These are phyloP conservation scores for Drosophila nr. medialis DNA, from an alignment of 2,888 invertebrate species.

Conservation along the genomic window DNA sequence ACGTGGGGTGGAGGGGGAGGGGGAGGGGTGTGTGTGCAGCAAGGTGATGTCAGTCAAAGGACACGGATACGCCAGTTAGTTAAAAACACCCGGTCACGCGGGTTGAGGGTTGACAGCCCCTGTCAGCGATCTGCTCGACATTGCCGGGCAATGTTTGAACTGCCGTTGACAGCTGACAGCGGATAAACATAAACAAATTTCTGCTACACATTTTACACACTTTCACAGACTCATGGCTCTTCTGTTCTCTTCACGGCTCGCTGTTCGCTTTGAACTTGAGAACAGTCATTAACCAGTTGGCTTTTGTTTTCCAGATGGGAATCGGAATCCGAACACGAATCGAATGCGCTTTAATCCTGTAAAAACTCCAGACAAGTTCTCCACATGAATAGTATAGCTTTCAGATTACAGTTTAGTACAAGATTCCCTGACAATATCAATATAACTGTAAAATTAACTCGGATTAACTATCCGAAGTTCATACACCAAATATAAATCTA, in stretches of 20 bases:
- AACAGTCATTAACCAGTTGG: neutral
- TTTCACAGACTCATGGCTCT: slow-evolving; percentile 2
- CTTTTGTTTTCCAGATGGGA: neutral
- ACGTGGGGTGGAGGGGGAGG: too few species aligned
- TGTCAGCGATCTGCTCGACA: slow-evolving; percentile 29
- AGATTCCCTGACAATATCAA: neutral
- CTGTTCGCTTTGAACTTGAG: slow-evolving; percentile 17
- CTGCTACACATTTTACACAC: slow-evolving; percentile 18
- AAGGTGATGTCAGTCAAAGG: slow-evolving; percentile 52
- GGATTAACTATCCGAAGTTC: neutral
- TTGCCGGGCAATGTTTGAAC: slow-evolving; percentile 44
- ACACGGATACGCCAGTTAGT: slow-evolving; percentile 35
- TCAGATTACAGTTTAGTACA: neutral
- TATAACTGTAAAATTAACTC: neutral
- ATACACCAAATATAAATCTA: neutral
- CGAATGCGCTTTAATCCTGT: neutral
- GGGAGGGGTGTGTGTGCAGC: neutral
- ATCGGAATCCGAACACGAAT: neutral
- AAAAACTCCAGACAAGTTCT: neutral
- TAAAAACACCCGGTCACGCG: slow-evolving; percentile 54
- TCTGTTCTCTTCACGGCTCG: neutral
- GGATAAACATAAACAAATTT: slow-evolving; percentile 57
- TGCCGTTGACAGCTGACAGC: slow-evolving; percentile 59
- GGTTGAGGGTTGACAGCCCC: slow-evolving; percentile 51
- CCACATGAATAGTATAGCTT: neutral